These are phyloP conservation scores for Dryococelus australis DNA, from an alignment of 2,888 invertebrate genomes.

Conservation along the genomic window DNA sequence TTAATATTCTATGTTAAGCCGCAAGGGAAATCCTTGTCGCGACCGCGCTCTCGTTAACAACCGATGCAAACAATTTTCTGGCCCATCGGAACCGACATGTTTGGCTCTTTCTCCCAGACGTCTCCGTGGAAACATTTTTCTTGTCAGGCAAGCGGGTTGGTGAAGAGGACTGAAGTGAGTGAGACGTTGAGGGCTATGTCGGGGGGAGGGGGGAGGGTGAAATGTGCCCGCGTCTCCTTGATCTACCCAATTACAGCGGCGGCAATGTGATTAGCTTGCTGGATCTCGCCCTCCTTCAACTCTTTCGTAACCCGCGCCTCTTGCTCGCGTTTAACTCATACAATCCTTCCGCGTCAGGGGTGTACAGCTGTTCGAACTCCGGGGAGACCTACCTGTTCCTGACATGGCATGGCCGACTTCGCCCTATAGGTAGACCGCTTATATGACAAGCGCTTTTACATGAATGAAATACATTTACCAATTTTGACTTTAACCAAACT, in stretches of 20 bases:
- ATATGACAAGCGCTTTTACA: no score
- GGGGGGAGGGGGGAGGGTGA: conserved; percentile 8
- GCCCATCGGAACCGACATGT: neutral
- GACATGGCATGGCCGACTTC: no score
- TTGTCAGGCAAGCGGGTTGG: neutral
- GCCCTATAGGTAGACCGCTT: no score
- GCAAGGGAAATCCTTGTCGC: neutral
- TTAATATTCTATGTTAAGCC: no score
- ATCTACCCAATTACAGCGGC: conserved; percentile 37
- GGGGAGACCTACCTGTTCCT: no score
- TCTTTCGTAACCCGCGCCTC: neutral
- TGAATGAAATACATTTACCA: no score
- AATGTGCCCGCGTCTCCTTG: conserved; percentile 30
- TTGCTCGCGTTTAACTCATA: neutral
- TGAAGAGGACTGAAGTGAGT: neutral
- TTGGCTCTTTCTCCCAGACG: neutral
- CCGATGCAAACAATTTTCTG: neutral
- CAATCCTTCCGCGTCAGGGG: neutral
- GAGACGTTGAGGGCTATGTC: neutral
- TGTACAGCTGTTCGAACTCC: neutral
- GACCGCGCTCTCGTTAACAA: neutral
- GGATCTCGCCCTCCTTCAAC: conserved; percentile 12
- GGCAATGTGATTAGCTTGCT: conserved; percentile 36
- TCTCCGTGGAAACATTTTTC: neutral
- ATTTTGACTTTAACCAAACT: no score